Base-by-base conservation (phyloP, 2,888 invertebrate genomes). In the Lottia scabra region DNA sequence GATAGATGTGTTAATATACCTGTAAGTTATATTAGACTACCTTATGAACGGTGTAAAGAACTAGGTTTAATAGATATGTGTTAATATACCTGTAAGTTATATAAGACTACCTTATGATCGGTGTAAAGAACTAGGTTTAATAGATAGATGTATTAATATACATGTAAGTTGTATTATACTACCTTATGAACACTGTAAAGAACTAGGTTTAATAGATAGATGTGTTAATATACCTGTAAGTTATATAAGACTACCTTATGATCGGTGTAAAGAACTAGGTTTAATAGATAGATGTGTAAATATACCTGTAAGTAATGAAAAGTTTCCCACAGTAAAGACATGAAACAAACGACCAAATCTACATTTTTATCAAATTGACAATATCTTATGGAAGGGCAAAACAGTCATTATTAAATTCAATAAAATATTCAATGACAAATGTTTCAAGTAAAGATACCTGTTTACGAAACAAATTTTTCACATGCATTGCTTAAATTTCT, bases 21-120 rank as follows among this genome's bases (percentile, higher is more conserved):
- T 75, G 89, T 90, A 74, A 71, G 71, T 65, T 48, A 10, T 38
- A 93, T 95, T 71, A 90, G 92, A 74, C 91, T 92, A 64, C 93
- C 95, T 68, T 93, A 93, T 87, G 92, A 93, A 78, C 92, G 93
- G 78, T 93, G 94, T 83, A 90, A 92, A 45, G 93, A 94, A 80
- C 93, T 92, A 85, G 92, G 92, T 0, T 89, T 95, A 48, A 82
- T 94, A 38, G 90, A 92, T 26, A 91, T 92, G 95, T 88, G 90
- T 75, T 5, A 75, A 74, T 45, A 74, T 88, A 65, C 73, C 83
- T 75, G 89, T 90, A 74, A 71, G 71, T 65, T 48, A 10, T 38
- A 93, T 95, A 71, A 90, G 92, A 74, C 91, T 92, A 64, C 93
- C 95, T 68, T 93, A 93, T 87, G 92, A 93, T 78, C 92, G 93